phyloP scores from a whole-genome alignment of 2,113 vertebrate genomes.

The Pachycephala philippinensis region DNA sequence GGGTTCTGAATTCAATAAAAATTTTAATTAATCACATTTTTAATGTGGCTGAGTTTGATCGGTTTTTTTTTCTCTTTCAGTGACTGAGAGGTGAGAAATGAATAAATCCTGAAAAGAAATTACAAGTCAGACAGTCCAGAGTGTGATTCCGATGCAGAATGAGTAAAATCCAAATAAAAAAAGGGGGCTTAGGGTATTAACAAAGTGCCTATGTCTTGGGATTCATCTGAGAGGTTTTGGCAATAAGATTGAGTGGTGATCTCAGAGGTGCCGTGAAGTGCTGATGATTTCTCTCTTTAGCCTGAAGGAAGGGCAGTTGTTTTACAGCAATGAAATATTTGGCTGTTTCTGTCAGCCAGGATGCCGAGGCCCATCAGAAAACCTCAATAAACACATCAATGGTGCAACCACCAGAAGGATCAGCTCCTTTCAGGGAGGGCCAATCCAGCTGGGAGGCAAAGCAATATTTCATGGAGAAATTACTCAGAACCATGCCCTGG shows the following conservation, averaged over 20 bases:
- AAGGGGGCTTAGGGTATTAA: not conserved
- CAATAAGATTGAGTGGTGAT: not conserved
- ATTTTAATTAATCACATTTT: not conserved
- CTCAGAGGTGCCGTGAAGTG: not conserved
- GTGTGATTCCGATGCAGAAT: not conserved
- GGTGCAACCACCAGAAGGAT: not conserved
- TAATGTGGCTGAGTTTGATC: not conserved
- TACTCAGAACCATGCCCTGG: not conserved
- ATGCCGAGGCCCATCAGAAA: not conserved
- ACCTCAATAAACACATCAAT: rapidly evolving
- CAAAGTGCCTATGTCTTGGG: not conserved
- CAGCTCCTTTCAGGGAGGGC: not conserved
- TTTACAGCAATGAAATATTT: not conserved
- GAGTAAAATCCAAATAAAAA: not conserved
- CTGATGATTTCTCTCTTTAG: not conserved
- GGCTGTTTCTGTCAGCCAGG: not conserved
- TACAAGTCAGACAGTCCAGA: not conserved
- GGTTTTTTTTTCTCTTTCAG: not conserved
- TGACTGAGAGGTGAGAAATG: not conserved
- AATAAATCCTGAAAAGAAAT: not conserved
- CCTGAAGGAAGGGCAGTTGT: not conserved
- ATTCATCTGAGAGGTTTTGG: not conserved
- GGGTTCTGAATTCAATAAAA: not conserved
- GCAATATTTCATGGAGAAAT: not conserved
- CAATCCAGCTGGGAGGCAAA: not conserved